phyloP scores from a whole-genome alignment of 2,888 invertebrate species.

The Cephus sareptanus region DNA sequence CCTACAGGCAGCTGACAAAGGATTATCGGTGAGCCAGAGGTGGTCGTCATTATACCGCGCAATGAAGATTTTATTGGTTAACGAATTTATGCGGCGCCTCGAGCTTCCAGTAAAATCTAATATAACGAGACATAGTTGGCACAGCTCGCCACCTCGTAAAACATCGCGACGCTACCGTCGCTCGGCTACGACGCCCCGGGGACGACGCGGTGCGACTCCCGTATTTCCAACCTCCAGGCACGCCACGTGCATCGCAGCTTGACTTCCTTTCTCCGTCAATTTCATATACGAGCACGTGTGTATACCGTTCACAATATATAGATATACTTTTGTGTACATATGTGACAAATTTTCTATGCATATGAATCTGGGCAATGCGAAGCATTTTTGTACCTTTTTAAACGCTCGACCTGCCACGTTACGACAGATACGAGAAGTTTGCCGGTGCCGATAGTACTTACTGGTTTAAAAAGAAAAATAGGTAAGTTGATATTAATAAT shows the following conservation, averaged over 20 bases:
- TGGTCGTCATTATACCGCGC: constrained; percentile 39
- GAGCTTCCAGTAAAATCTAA: constrained; percentile 58
- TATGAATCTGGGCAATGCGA: not conserved
- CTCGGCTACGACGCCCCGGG: constrained; percentile 47
- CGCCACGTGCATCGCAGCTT: constrained; percentile 37
- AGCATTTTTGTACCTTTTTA: not conserved
- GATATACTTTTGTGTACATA: not conserved
- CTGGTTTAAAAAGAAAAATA: no score
- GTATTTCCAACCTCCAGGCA: constrained; percentile 37
- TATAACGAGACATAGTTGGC: constrained; percentile 63
- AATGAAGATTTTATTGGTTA: constrained; percentile 61
- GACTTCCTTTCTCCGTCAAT: constrained; percentile 2
- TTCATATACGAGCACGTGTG: not conserved
- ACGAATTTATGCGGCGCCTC: constrained; percentile 61
- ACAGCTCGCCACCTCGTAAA: constrained; percentile 61
- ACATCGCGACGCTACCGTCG: constrained; percentile 44
- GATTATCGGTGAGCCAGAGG: not conserved
- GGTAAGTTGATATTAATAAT: no score
- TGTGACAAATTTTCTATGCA: not conserved
- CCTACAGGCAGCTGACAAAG: not conserved
- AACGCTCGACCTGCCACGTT: not conserved
- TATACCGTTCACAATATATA: not conserved
- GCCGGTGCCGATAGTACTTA: not conserved
- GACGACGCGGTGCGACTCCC: constrained; percentile 32
- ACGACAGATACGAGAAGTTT: not conserved